Percentiles rank a stretch among this genome's conserved stretches.
phyloP scores from a whole-genome alignment of 2,797 vertebrate species.

The Lepus oiostolus region DNA sequence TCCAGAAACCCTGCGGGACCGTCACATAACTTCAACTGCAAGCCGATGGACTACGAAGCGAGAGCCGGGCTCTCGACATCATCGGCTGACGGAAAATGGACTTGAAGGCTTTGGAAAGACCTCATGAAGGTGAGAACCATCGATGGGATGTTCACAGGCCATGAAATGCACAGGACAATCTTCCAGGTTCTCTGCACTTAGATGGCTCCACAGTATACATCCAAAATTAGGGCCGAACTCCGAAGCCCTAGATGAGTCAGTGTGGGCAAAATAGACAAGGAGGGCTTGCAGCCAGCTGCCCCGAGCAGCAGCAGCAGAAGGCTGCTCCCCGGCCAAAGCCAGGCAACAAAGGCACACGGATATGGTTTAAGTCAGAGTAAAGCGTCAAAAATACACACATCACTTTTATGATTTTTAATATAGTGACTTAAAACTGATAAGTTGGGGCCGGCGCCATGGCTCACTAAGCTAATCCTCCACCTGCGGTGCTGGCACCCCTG shows the following conservation, averaged over 20 bases:
- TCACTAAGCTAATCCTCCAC: too few relatives aligned
- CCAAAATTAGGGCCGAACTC: neutral
- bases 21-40: neutral
- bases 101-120: neutral
- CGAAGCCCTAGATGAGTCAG: neutral
- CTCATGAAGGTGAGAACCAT: neutral
- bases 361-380: neutral
- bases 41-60: neutral
- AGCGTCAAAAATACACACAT: neutral
- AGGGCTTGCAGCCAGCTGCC: neutral
- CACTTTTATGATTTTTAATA: constrained; percentile 1
- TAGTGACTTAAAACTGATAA: neutral
- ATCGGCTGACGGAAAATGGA: neutral
- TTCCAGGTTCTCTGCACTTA: neutral
- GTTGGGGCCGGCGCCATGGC: neutral
- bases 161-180: neutral
- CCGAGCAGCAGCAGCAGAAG: neutral
- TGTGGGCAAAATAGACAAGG: neutral
- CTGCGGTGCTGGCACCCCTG: too few relatives aligned
- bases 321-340: neutral
- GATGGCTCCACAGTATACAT: neutral
- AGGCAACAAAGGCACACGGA: neutral
- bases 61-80: neutral
- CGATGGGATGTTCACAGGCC: neutral
- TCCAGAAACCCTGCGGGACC: neutral